Conservation (phyloP, 1,140 invertebrate species). For the Chymomyza costata region DNA sequence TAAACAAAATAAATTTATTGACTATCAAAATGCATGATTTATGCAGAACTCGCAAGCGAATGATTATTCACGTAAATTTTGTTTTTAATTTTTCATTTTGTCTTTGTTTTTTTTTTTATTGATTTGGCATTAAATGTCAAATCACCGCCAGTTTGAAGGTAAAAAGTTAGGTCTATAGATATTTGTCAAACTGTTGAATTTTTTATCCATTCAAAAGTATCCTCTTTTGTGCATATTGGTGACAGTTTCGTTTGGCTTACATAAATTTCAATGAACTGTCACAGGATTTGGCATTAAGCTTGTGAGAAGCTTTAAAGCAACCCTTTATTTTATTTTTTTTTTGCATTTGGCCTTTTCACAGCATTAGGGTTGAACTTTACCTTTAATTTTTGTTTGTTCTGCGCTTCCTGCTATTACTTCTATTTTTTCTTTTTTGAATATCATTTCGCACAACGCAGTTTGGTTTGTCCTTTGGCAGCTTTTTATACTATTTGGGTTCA, state of each 20-base stretch:
- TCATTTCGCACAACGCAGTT: slow-evolving; percentile 58
- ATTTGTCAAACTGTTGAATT: too few species aligned
- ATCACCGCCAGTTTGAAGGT: too few species aligned
- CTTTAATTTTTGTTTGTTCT: background rate
- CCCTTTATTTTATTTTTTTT: background rate
- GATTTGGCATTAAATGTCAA: slow-evolving; percentile 37
- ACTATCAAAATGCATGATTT: slow-evolving; percentile 56
- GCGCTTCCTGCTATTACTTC: background rate
- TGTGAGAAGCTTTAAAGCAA: slow-evolving; percentile 34
- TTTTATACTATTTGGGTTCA: slow-evolving; percentile 18
- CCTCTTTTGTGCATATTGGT: slow-evolving; percentile 21
- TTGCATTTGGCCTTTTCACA: background rate
- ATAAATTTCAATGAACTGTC: too few species aligned
- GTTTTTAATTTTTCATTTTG: too few species aligned
- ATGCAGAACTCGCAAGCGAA: too few species aligned
- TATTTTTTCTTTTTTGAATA: slow-evolving; percentile 24
- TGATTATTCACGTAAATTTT: too few species aligned
- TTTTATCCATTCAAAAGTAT: too few species aligned
- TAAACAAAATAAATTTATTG: slow-evolving; percentile 51
- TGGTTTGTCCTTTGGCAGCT: slow-evolving; percentile 42
- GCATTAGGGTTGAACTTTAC: slow-evolving; percentile 31
- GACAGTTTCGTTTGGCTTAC: background rate
- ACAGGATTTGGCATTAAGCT: too few species aligned
- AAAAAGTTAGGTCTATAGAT: too few species aligned
- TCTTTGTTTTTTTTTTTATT: slow-evolving; percentile 20